These are phyloP conservation scores for Patagioenas fasciata DNA, from an alignment of 2,113 vertebrate species.

Conservation along the genomic window DNA sequence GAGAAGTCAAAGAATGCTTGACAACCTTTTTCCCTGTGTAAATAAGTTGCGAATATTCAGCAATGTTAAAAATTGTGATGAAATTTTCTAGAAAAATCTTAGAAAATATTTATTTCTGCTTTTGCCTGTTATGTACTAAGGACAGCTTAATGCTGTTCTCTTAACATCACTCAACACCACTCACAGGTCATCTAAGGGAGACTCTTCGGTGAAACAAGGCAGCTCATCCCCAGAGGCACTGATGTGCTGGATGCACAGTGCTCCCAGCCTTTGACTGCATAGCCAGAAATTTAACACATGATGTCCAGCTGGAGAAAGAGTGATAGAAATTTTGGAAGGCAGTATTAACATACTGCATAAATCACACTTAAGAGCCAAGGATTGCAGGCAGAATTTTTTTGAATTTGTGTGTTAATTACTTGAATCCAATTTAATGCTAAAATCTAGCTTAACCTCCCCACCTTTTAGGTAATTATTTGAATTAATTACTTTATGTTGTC, in stretches of 20 bases:
- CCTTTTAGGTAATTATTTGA: background rate
- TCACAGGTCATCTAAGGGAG: conserved; percentile 42
- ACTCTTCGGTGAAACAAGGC: conserved; percentile 13
- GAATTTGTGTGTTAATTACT: background rate
- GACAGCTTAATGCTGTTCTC: background rate
- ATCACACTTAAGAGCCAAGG: background rate
- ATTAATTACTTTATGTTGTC: background rate
- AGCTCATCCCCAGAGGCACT: conserved; percentile 34
- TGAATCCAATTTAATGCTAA: background rate
- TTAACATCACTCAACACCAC: background rate
- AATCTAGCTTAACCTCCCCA: background rate
- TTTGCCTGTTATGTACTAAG: background rate
- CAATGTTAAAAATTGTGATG: background rate
- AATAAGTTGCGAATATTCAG: background rate
- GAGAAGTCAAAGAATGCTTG: background rate
- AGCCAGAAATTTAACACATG: conserved; percentile 35
- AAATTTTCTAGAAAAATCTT: background rate
- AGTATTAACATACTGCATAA: background rate
- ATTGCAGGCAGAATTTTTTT: background rate
- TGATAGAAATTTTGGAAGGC: background rate
- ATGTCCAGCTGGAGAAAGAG: background rate
- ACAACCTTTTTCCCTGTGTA: background rate
- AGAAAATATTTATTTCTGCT: background rate
- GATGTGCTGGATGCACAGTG: conserved; percentile 5
- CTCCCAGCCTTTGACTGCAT: background rate